phyloP scores from a whole-genome alignment of 2,797 vertebrate genomes.

The Chaunax sp. region DNA sequence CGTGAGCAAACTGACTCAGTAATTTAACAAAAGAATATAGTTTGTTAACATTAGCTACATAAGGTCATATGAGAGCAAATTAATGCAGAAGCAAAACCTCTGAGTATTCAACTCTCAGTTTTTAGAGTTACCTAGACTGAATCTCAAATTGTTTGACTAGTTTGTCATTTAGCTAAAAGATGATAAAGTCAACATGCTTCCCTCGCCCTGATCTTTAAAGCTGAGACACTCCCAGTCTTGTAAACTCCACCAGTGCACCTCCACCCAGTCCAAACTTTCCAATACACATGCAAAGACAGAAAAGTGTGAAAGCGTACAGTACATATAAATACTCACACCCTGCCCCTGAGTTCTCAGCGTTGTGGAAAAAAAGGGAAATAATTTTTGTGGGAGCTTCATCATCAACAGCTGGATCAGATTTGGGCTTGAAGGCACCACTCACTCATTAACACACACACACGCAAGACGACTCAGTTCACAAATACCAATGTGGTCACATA shows the following conservation, averaged over 20 bases:
- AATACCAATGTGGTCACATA: constrained; percentile 50
- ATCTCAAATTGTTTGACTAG: constrained; percentile 22
- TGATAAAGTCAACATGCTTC: constrained; percentile 17
- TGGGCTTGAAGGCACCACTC: constrained; percentile 41
- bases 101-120: not conserved
- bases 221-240: constrained; percentile 53
- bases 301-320: constrained; percentile 12
- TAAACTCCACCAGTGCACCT: constrained; percentile 61
- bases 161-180: constrained; percentile 17
- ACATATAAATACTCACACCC: constrained; percentile 37
- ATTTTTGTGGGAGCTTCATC: constrained; percentile 59
- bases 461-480: constrained; percentile 23
- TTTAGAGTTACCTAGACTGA: constrained; percentile 1
- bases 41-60: not conserved
- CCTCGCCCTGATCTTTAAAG: constrained; percentile 42
- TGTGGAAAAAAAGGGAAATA: constrained; percentile 54
- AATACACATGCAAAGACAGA: constrained; percentile 37
- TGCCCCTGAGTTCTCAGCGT: constrained; percentile 44
- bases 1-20: too few relatives aligned
- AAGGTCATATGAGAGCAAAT: too few relatives aligned
- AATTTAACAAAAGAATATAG: too few relatives aligned
- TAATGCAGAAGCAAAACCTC: not conserved
- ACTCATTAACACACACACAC: constrained; percentile 45
- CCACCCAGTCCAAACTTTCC: constrained; percentile 60
- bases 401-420: constrained; percentile 75